Conservation (phyloP, 2,113 vertebrate genomes). For the Copsychus sechellarum region DNA sequence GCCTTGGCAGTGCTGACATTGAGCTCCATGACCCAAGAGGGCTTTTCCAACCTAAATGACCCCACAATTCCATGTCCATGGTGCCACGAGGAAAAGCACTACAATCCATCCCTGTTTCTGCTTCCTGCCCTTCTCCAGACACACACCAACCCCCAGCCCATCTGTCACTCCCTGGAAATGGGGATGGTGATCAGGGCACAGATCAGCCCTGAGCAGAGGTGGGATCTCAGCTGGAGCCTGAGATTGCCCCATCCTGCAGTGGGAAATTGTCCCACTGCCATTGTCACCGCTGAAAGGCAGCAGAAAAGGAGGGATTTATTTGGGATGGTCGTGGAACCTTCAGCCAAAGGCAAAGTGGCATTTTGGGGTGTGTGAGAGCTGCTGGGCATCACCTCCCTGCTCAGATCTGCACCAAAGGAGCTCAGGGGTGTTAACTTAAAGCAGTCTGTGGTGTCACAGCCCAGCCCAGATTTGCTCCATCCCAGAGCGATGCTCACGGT, state of each 20-base stretch:
- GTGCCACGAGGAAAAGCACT: fast-evolving
- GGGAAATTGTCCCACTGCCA: fast-evolving
- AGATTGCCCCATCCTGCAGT: not conserved
- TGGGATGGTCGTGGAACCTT: not conserved
- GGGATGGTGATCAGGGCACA: not conserved
- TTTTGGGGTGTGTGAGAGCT: fast-evolving
- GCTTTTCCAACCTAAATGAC: not conserved
- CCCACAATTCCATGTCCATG: fast-evolving
- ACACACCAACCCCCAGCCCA: fast-evolving
- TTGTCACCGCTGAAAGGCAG: not conserved
- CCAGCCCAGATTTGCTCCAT: fast-evolving
- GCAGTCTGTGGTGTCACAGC: not conserved
- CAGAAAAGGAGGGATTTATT: not conserved
- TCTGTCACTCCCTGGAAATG: fast-evolving
- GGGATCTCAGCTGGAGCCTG: not conserved
- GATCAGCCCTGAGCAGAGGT: not conserved
- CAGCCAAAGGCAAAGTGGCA: too few relatives aligned
- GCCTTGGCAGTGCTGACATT: not conserved
- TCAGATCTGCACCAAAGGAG: not conserved
- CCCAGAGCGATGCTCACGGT: fast-evolving
- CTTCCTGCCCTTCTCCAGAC: not conserved
- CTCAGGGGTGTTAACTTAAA: not conserved
- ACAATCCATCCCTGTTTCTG: fast-evolving
- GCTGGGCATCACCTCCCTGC: not conserved
- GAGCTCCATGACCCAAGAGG: not conserved